Evolutionary conservation across 35 echinoderm and acorn worm genomes (phyloP), one percentile per base, ranked within the genome.

Genomic region (Strongylocentrotus purpuratus): DNA sequence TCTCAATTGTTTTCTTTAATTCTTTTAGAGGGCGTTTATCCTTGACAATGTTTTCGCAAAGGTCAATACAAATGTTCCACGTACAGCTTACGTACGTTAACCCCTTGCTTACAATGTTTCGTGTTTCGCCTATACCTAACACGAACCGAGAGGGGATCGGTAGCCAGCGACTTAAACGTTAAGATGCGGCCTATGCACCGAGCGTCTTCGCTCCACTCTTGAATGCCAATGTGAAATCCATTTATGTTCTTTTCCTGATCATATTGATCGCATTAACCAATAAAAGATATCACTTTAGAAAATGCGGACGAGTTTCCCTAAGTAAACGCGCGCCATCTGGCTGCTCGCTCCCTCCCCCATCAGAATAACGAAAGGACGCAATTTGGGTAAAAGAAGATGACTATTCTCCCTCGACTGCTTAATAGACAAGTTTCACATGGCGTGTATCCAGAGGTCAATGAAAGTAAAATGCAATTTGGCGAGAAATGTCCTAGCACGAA

Each of bases 181-280:
- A 28, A 70, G 61, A 70, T 28, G 61, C 61, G 15, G 22, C 15
- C 15, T 6, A 7, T 18, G 28, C 20, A n/a, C 65, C 20, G 22
- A n/a, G 65, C 65, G 65, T 78, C 22, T 78, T 28, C 65, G 5
- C 65, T 78, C 5, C 65, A 28, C 65, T 78, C 65, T n/a, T n/a
- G 65, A 78, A 78, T 78, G 65, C 65, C 65, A 78, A 78, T 78
- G 20, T 9, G 65, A 78, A 78, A 78, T 78, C 65, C 65, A 78
- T 78, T 78, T 78, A 78, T 78, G 65, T 78, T 78, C 65, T 78
- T 78, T 78, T 78, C 65, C 65, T 78, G 65, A 28, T n/a, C 65
- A 78, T 78, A 78, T 78, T 78, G 65, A 78, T 78, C 65, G 65
- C 65, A 78, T 78, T 78, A 78, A 78, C 65, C 65, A 78, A 78